Base-by-base conservation (phyloP, 2,113 vertebrate genomes). In the Pitta sordida region DNA sequence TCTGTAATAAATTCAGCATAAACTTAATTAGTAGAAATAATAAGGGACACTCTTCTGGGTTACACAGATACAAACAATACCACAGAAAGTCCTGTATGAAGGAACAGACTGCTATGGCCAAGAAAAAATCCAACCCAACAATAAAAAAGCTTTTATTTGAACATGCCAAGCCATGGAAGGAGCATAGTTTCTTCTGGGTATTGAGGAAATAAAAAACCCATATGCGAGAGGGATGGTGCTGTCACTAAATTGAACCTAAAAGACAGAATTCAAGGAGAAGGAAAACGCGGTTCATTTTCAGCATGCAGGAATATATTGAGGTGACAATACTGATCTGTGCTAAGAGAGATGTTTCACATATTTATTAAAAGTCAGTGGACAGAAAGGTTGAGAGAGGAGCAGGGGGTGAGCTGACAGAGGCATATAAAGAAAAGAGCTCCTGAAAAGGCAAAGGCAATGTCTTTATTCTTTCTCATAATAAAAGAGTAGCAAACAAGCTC, bases 291-390 rank as follows among this genome's bases (percentile, higher is more conserved):
- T 21, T 93, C 81, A 85, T 89, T 80, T 93, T 85, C 81, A 69
- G 34, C 52, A 82, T 39, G 91, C 84, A 79, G 78, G 69, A 82
- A 90, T 82, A 82, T 94, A 95, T 89, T 91, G 81, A 92, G 86
- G 91, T 93, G 89, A 93, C 94, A 94, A 69, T 89, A 90, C 78
- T 86, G 79, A 89, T 89, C 94, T 87, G 74, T 87, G 87, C 84
- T 91, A 87, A 84, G 86, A 94, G 89, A 94, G 94, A 93, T 94
- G 94, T 95, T 95, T 96, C 91, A 94, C 89, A 89, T 89, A 93
- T 95, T 90, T 93, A 93, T 94, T 94, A 95, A 91, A 96, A 93
- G 89, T 80, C 91, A 91, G 74, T 73, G 84, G 82, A 92, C 91
- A 93, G 91, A 88, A 90, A 92, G 92, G 94, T 90, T 94, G 91